Percentiles rank a stretch among this genome's conserved stretches.
These are phyloP conservation scores for Meteorus sp. DNA, from an alignment of 1,140 invertebrate species.

Conservation along the genomic window DNA sequence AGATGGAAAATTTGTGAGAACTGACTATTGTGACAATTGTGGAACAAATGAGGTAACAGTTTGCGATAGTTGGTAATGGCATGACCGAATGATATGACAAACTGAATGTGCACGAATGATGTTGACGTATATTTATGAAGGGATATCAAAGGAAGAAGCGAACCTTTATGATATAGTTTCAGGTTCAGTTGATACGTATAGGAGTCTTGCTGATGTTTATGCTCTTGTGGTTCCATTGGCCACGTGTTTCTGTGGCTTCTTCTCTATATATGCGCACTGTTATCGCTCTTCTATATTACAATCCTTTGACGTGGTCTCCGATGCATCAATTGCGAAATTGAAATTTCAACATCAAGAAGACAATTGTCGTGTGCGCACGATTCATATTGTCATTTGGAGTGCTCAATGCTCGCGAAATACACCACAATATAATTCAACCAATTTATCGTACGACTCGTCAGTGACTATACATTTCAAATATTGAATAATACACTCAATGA, in stretches of 20 bases:
- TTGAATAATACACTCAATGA: too few species aligned
- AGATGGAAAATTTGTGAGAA: too few species aligned
- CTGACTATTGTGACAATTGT: too few species aligned
- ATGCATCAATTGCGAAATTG: constrained; percentile 55
- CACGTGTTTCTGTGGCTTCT: constrained; percentile 12
- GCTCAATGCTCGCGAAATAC: too few species aligned
- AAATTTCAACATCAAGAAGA: constrained; percentile 53
- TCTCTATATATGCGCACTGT: not conserved
- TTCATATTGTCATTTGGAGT: constrained; percentile 1
- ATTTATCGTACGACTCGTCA: constrained; percentile 2
- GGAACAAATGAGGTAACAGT: constrained; percentile 58
- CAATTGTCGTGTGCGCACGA: constrained; percentile 46
- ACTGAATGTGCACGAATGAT: too few species aligned
- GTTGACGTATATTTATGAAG: constrained; percentile 34
- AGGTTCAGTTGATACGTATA: too few species aligned
- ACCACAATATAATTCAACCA: not conserved
- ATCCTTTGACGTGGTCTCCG: constrained; percentile 35
- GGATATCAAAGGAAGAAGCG: not conserved
- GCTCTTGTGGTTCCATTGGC: too few species aligned
- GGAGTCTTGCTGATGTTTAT: too few species aligned
- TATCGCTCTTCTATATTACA: not conserved
- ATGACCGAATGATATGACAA: constrained; percentile 59
- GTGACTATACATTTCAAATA: not conserved
- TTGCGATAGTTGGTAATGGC: constrained; percentile 57
- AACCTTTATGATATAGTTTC: not conserved